These are phyloP conservation scores for Synodontis membranacea DNA, from an alignment of 2,113 vertebrate species.

Conservation along the genomic window DNA sequence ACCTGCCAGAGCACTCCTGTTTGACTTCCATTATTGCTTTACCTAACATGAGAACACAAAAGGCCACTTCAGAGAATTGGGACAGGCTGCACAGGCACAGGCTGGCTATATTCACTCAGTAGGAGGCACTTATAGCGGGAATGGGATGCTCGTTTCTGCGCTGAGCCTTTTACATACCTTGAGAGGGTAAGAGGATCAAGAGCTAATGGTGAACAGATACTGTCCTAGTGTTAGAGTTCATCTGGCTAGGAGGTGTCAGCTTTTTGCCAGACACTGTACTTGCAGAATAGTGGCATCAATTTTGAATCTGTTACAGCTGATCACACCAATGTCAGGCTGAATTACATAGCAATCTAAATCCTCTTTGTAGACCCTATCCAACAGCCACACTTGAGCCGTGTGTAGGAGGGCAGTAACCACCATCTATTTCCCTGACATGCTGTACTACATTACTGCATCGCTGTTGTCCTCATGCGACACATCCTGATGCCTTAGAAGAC, in stretches of 20 bases:
- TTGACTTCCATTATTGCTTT: slow-evolving; percentile 55
- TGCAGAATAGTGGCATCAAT: slow-evolving; percentile 3
- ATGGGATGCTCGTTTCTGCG: neutral
- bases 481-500: neutral
- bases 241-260: neutral
- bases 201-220: neutral
- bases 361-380: neutral
- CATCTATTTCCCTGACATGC: neutral
- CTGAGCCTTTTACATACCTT: neutral
- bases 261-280: neutral
- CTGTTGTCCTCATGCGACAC: neutral
- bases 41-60: slow-evolving; percentile 46
- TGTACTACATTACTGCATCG: neutral
- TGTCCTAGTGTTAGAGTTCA: neutral
- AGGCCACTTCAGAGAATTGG: slow-evolving; percentile 38
- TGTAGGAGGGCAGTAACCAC: neutral
- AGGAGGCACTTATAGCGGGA: slow-evolving; percentile 7
- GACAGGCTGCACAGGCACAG: slow-evolving; percentile 23
- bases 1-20: slow-evolving; percentile 44
- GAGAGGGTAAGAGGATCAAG: neutral
- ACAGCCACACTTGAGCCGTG: neutral
- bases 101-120: slow-evolving; percentile 22
- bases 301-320: slow-evolving; percentile 28
- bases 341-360: slow-evolving; percentile 37
- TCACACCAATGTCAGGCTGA: slow-evolving; percentile 36